Evolutionary conservation across 2,888 invertebrate genomes (phyloP).

Genomic region (Falcaria lacertinaria): DNA sequence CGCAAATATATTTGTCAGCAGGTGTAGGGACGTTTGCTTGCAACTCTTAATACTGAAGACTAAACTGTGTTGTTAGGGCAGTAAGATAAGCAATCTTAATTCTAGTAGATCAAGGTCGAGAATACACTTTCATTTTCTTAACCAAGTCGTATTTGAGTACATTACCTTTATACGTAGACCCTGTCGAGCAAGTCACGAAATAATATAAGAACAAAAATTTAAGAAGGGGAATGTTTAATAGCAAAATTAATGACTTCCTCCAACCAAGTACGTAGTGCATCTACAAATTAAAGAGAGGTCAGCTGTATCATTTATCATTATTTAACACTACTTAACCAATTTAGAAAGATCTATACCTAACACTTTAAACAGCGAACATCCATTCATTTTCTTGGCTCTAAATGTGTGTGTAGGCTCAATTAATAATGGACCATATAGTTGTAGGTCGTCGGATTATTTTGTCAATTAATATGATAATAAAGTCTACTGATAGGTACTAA

Average conservation of each 20-base stretch:
- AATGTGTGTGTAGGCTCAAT: neutral
- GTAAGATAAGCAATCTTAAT: no score
- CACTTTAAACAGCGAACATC: slow-evolving; percentile 15
- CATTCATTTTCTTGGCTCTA: slow-evolving; percentile 16
- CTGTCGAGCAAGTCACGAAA: neutral
- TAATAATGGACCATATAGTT: neutral
- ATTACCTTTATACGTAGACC: no score
- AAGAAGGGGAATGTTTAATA: neutral
- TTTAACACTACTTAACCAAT: slow-evolving; percentile 24
- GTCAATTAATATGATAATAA: neutral
- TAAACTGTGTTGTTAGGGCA: no score
- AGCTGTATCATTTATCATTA: slow-evolving; percentile 34
- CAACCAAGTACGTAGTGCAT: slow-evolving; percentile 21
- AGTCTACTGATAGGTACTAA: neutral
- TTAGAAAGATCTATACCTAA: slow-evolving; percentile 16
- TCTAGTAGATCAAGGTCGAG: no score
- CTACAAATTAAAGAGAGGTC: slow-evolving; percentile 32
- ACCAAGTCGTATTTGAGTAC: slow-evolving; percentile 6
- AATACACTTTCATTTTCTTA: no score
- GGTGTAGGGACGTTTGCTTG: no score
- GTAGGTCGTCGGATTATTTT: neutral
- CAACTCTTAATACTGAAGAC: no score
- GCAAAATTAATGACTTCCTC: slow-evolving; percentile 14
- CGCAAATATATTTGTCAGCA: no score
- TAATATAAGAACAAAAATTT: neutral